phyloP scores from a whole-genome alignment of 1,140 invertebrate species.

The Anoplolepis gracilipes region DNA sequence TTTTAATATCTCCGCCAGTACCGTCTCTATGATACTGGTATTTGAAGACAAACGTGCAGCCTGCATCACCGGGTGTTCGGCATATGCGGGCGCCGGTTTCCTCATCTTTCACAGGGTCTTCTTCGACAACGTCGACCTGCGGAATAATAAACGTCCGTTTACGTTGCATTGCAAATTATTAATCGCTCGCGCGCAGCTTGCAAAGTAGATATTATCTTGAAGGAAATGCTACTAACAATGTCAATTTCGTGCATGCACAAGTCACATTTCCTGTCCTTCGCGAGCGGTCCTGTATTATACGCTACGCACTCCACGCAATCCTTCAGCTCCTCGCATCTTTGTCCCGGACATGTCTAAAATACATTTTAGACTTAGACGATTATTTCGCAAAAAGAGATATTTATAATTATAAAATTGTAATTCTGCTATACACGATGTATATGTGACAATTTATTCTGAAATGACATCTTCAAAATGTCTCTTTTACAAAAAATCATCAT shows the following conservation, averaged over 20 bases:
- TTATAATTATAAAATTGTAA: neutral
- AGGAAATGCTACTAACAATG: slow-evolving; percentile 62
- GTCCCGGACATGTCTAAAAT: slow-evolving; percentile 89
- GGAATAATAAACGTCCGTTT: slow-evolving; percentile 20
- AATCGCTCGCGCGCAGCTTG: slow-evolving; percentile 9
- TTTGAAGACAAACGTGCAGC: slow-evolving; percentile 86
- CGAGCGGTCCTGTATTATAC: slow-evolving; percentile 88
- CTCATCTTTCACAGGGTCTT: slow-evolving; percentile 65
- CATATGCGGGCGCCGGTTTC: slow-evolving; percentile 72
- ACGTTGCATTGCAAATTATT: slow-evolving; percentile 13
- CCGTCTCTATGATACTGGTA: slow-evolving; percentile 81
- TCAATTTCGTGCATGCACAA: slow-evolving; percentile 72
- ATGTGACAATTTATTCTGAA: neutral
- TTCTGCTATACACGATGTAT: neutral
- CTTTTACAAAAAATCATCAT: too few relatives aligned
- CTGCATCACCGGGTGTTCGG: slow-evolving; percentile 81
- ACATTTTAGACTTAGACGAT: neutral
- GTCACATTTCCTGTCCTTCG: slow-evolving; percentile 83
- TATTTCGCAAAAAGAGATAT: neutral
- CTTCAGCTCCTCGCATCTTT: slow-evolving; percentile 90
- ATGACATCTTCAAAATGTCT: too few relatives aligned
- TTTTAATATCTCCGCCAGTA: slow-evolving; percentile 81
- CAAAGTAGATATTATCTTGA: neutral
- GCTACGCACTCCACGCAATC: slow-evolving; percentile 92
- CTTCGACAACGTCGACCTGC: slow-evolving; percentile 72